Conservation (phyloP, 2,797 vertebrate genomes). For the Atherinosoma microstoma region DNA sequence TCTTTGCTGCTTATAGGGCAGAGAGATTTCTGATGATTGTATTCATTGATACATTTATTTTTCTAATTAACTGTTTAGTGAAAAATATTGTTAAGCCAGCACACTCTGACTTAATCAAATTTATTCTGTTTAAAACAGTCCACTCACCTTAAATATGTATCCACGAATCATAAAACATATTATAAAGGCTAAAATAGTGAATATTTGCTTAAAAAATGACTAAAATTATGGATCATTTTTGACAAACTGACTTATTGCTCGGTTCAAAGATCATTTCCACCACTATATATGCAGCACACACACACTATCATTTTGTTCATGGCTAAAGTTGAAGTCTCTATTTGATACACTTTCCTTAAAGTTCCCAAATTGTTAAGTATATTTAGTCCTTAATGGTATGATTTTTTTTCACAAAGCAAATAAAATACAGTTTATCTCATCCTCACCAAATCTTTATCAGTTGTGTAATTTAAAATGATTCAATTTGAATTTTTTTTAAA, state of each 20-base stretch:
- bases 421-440: neutral
- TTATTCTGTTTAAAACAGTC: constrained; percentile 63
- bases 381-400: neutral
- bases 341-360: neutral
- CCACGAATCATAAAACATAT: too few species aligned
- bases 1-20: too few species aligned
- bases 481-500: neutral
- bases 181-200: too few species aligned
- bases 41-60: too few species aligned
- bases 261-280: too few species aligned
- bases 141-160: constrained; percentile 12
- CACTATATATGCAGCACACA: neutral
- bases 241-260: too few species aligned
- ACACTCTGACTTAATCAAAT: constrained; percentile 50
- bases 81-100: too few species aligned
- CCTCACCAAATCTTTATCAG: neutral
- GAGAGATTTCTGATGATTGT: too few species aligned
- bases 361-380: neutral
- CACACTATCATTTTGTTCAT: neutral
- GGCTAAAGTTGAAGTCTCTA: neutral
- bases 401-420: neutral
- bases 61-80: too few species aligned
- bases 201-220: too few species aligned
- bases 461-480: neutral
- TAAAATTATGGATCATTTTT: too few species aligned